Base-by-base conservation (phyloP, 2,888 invertebrate genomes). In the Drosophila incognita region DNA sequence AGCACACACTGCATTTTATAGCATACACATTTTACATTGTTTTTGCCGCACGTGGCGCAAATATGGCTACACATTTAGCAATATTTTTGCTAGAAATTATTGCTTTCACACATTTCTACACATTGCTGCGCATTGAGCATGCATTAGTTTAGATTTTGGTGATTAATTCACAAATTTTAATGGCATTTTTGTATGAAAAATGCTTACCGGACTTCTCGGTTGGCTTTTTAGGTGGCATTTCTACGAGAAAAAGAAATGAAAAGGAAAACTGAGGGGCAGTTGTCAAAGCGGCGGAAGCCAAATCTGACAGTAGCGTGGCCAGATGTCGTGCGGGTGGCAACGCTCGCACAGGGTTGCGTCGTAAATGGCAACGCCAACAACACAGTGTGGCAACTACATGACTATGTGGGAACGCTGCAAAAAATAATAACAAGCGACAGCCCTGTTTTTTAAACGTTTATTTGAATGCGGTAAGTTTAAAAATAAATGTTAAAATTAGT, bases 211-310 rank as follows among this genome's bases (percentile, higher is more conserved):
- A 94, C 94, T 97, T 97, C 93, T 97, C 97, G 91, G 96, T 95
- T 93, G 97, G 96, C 95, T 97, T 97, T 94, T 96, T 95, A 90
- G 97, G 97, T 95, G 97, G 96, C 97, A 97, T 97, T 94, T 95
- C 95, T 93, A 83, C 91, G 91, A 92, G 93, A 93, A 93, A 93
- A 92, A 92, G 92, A 89, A 92, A 92, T 90, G 91, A 91, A 93
- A 92, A 93, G 92, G 90, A 91, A 91, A 77, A 88, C 73, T 77
- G 49, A 81, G 66, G 82, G 89, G 72, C 89, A 81, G 62, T 81
- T 87, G 89, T 79, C 85, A 85, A 79, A 77, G 40, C 52, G 73
- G 84, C 85, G 85, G 85, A 85, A 84, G 72, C 69, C 13, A 1
- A 53, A 33, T 71, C 68, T 85, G 89, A 89, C 89, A 79, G 67